phyloP scores from a whole-genome alignment of 1,140 invertebrate species.

The Zaprionus camerounensis region DNA sequence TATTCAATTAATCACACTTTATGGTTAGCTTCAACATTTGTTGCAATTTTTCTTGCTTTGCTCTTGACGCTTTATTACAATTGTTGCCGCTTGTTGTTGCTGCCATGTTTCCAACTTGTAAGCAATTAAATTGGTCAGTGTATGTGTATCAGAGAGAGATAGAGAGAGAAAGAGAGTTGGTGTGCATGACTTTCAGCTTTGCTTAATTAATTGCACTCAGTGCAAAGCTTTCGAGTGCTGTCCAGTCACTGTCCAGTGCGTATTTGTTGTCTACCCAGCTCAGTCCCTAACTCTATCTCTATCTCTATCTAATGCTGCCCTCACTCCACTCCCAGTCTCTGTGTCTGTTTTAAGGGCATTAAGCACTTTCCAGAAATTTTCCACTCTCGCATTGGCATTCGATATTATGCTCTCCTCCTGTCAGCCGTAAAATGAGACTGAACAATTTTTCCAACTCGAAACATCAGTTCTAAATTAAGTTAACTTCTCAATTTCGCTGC shows the following conservation, averaged over 20 bases:
- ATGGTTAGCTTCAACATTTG: conserved; percentile 82
- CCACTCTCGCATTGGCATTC: conserved; percentile 37
- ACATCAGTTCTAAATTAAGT: conserved; percentile 17
- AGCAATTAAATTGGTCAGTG: conserved; percentile 73
- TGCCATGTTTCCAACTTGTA: conserved; percentile 77
- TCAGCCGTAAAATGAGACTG: conserved; percentile 5
- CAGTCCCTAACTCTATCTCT: conserved; percentile 21
- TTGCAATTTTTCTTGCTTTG: conserved; percentile 82
- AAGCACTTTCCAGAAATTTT: conserved; percentile 49
- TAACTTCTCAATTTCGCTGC: background rate
- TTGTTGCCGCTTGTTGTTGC: conserved; percentile 58
- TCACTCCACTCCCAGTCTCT: conserved; percentile 24
- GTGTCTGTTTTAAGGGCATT: conserved; percentile 29
- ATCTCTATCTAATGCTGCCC: conserved; percentile 19
- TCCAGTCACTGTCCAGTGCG: conserved; percentile 48
- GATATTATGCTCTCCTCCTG: conserved; percentile 10
- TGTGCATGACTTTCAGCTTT: conserved; percentile 80
- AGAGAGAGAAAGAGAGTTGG: conserved; percentile 7
- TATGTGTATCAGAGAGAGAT: conserved; percentile 7
- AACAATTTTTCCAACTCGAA: conserved; percentile 10
- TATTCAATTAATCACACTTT: conserved; percentile 83
- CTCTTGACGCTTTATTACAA: conserved; percentile 79
- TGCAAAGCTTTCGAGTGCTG: conserved; percentile 58
- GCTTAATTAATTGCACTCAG: conserved; percentile 81
- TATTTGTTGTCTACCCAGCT: conserved; percentile 25